phyloP scores from a whole-genome alignment of 1,140 invertebrate species.

The Zaprionus kolodkinae region DNA sequence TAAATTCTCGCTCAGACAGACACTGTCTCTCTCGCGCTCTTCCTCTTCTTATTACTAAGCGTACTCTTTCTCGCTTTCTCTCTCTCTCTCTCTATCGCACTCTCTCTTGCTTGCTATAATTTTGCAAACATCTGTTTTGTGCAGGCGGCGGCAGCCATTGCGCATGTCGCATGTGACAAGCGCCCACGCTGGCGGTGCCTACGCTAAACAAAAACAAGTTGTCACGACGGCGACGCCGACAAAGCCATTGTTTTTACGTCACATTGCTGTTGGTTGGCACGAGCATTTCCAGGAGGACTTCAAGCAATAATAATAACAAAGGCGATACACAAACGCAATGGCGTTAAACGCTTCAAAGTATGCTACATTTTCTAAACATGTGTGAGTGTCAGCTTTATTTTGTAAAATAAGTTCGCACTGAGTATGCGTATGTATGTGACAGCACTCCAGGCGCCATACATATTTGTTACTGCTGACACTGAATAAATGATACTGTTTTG shows the following conservation, averaged over 20 bases:
- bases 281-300: constrained; percentile 26
- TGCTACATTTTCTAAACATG: constrained; percentile 41
- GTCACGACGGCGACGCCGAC: constrained; percentile 45
- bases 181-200: constrained; percentile 39
- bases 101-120: constrained; percentile 33
- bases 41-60: not conserved
- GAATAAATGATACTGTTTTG: constrained; percentile 53
- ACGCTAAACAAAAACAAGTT: constrained; percentile 80
- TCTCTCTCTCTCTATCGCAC: constrained; percentile 16
- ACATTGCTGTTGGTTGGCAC: constrained; percentile 31
- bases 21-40: constrained; percentile 9
- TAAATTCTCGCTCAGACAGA: constrained; percentile 16
- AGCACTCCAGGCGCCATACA: constrained; percentile 33
- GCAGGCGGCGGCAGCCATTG: constrained; percentile 45
- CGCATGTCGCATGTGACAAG: constrained; percentile 54
- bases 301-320: constrained; percentile 58
- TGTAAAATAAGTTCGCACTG: not conserved
- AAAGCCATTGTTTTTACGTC: constrained; percentile 64
- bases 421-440: constrained; percentile 35
- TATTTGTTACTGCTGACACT: constrained; percentile 41
- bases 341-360: constrained; percentile 55
- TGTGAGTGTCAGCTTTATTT: constrained; percentile 38
- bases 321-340: constrained; percentile 30
- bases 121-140: constrained; percentile 70
- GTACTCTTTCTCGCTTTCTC: not conserved